These are phyloP conservation scores for Capromys pilorides DNA, from an alignment of 2,797 vertebrate species.

Conservation along the genomic window DNA sequence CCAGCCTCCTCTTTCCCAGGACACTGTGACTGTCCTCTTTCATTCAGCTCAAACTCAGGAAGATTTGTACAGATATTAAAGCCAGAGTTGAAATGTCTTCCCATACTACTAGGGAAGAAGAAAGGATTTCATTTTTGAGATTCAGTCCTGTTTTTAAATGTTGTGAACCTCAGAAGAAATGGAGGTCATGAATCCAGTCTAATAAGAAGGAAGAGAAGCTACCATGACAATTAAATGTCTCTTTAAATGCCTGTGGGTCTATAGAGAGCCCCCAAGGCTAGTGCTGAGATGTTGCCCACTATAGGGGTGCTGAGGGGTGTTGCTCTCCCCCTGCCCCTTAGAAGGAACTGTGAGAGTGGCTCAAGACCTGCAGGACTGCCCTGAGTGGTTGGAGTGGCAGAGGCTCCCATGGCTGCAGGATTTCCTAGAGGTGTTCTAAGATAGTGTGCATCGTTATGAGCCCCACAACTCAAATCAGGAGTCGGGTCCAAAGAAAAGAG, in stretches of 20 bases:
- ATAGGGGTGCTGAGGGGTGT: neutral
- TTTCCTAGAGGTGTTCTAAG: neutral
- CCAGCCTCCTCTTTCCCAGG: neutral
- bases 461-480: neutral
- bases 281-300: neutral
- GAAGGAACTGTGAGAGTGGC: neutral
- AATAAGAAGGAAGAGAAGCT: neutral
- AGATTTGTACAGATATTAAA: neutral
- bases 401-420: neutral
- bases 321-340: neutral
- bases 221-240: neutral
- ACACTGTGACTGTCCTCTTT: neutral
- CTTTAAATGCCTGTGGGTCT: neutral
- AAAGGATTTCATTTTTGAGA: neutral
- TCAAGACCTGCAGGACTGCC: rapidly evolving
- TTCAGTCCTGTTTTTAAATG: neutral
- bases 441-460: rapidly evolving
- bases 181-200: neutral
- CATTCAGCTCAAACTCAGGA: conserved; percentile 28
- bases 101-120: neutral
- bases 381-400: neutral
- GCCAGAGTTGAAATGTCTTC: neutral
- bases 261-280: neutral
- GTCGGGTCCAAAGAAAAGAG: neutral
- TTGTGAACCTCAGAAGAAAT: neutral